Conservation (phyloP, 2,797 vertebrate species). For the Serranus cabrilla region DNA sequence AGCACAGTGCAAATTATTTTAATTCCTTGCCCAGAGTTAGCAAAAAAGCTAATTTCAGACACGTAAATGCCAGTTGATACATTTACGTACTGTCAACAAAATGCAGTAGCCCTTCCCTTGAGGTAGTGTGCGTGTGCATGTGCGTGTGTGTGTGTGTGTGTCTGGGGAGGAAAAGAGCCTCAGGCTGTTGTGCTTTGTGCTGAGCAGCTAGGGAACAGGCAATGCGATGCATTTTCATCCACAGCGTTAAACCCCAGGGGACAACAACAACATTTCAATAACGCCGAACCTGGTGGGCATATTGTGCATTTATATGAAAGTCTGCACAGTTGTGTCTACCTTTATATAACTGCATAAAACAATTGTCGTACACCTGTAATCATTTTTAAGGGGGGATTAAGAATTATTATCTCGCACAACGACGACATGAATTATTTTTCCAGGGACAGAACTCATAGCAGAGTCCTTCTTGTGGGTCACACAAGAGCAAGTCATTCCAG, state of each 20-base stretch:
- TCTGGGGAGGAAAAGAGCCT: constrained; percentile 38
- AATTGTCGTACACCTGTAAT: no score
- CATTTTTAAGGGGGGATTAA: no score
- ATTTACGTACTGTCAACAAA: constrained; percentile 33
- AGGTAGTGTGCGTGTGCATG: neutral
- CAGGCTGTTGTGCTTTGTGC: constrained; percentile 41
- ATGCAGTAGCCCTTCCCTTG: neutral
- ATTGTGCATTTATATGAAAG: constrained; percentile 16
- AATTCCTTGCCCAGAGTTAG: neutral
- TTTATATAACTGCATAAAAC: no score
- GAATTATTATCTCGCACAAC: no score
- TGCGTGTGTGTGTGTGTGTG: neutral
- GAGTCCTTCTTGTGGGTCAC: no score
- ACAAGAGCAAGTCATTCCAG: no score
- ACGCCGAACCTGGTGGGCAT: constrained; percentile 8
- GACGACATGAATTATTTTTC: no score
- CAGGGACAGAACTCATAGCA: no score
- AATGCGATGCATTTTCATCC: constrained; percentile 5
- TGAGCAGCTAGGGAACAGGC: constrained; percentile 34
- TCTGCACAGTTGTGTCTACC: no score
- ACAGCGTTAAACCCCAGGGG: constrained; percentile 35
- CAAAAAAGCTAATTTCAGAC: neutral
- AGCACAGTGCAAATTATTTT: neutral
- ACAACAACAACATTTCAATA: constrained; percentile 49
- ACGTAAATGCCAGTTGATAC: neutral